Base-by-base conservation (phyloP, 2,888 invertebrate species). In the Lordiphosa andalusiaca region DNA sequence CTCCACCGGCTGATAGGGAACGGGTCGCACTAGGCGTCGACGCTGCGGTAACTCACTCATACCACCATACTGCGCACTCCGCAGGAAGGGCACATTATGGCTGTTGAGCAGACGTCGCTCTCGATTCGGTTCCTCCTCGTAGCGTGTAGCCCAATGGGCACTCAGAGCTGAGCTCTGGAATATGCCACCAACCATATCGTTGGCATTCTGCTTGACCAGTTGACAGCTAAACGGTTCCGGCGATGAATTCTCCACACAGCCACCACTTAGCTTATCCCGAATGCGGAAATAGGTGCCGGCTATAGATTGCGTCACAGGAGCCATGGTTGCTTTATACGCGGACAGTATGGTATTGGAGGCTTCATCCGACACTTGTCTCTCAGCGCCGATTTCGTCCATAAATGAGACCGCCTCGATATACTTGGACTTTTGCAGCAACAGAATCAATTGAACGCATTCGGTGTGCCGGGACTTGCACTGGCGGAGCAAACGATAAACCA, bases 341-440 rank as follows among this genome's bases (percentile, higher is more conserved):
- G 84, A 80, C n/a, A 90, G 41, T 7, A 90, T 83, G 16, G 85
- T 59, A 38, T 74, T 85, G 2, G 87, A 81, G 6, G 62, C n/a
- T 0, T 87, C 87, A 38, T 88, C 85, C 0, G 39, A 30, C 2
- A 44, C 56, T 16, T 44, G 50, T 0, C 67, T 71, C 13, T 80
- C 69, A 7, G 61, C 77, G 3, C 86, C 86, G n/a, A 87, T 52
- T 3, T 88, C 85, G 51, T 89, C 85, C 75, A 89, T 84, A 19
- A 88, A 87, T 0, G 85, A 74, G 2, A 89, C 84, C 0, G 90
- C 90, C 51, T 90, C 90, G 21, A 89, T 76, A 35, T 89, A 90
- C 52, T 88, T 89, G 2, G 84, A 86, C 35, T 87, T 87, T 51
- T 89, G 87, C 2, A 90, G 63, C 35, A 90, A 58, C 66, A 89